Conservation (phyloP, 2,888 invertebrate species). For the Cyclophora punctaria region DNA sequence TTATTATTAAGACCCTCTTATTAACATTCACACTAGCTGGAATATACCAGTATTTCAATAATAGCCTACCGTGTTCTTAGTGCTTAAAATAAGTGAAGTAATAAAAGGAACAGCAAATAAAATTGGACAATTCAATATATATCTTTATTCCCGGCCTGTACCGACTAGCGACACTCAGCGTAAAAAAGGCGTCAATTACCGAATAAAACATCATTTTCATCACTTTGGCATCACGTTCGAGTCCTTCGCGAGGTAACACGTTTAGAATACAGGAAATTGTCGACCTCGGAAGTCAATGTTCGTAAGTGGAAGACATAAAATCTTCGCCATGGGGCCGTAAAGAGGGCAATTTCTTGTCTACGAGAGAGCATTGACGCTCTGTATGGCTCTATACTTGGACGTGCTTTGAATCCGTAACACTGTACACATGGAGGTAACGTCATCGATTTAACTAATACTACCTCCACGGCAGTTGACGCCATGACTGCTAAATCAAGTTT, state of each 20-base stretch:
- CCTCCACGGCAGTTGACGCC: too few species aligned
- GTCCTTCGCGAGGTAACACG: conserved; percentile 29
- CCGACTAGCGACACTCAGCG: not conserved
- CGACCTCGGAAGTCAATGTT: conserved; percentile 54
- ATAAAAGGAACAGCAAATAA: too few species aligned
- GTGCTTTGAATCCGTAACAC: conserved; percentile 44
- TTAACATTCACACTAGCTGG: too few species aligned
- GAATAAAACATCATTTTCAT: conserved; percentile 9
- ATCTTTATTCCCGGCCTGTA: not conserved
- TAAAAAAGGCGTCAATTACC: conserved; percentile 8
- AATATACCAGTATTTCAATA: too few species aligned
- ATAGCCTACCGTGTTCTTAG: too few species aligned
- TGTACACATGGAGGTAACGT: not conserved
- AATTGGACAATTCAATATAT: too few species aligned
- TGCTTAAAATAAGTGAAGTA: too few species aligned
- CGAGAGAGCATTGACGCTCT: conserved; percentile 41
- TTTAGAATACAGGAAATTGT: conserved; percentile 46
- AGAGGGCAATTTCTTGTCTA: conserved; percentile 61
- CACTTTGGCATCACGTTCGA: conserved; percentile 22
- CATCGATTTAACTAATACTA: too few species aligned
- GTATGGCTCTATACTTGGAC: conserved; percentile 43
- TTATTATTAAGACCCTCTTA: not conserved
- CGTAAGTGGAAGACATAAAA: conserved; percentile 60
- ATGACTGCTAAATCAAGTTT: too few species aligned
- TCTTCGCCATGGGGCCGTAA: conserved; percentile 54